Percentiles rank a stretch among this genome's conserved stretches.
phyloP scores from a whole-genome alignment of 2,797 vertebrate genomes.

The Tamandua tetradactyla region DNA sequence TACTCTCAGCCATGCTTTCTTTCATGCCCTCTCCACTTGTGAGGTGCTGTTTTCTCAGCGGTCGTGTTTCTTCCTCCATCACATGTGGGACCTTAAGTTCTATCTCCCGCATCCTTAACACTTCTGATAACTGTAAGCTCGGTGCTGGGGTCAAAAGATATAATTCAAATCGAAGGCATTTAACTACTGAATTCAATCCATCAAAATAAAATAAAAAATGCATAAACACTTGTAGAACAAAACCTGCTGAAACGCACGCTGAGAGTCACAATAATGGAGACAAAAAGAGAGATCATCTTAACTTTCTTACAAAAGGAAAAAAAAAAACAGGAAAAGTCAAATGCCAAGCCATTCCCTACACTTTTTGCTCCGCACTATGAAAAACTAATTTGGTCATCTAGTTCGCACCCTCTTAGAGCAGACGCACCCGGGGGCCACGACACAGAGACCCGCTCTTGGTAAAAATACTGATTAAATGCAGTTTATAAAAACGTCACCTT shows the following conservation, averaged over 20 bases:
- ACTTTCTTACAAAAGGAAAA: too few species aligned
- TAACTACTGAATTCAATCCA: background rate
- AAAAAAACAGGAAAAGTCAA: background rate
- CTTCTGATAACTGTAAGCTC: background rate
- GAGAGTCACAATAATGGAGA: constrained; percentile 16
- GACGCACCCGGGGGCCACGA: background rate
- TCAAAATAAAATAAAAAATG: background rate
- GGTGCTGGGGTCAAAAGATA: background rate
- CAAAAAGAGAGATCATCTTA: constrained; percentile 45
- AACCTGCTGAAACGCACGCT: background rate
- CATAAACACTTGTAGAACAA: background rate
- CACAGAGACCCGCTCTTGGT: background rate
- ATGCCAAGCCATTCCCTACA: background rate
- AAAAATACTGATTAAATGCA: background rate
- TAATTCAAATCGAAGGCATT: too few species aligned
- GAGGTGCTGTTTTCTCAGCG: background rate
- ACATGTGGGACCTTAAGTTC: too few species aligned
- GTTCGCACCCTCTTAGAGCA: too few species aligned
- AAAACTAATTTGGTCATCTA: background rate
- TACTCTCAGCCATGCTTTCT: background rate
- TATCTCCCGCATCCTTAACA: accelerated
- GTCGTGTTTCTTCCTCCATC: background rate
- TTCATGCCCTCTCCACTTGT: background rate
- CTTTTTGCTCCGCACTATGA: background rate
- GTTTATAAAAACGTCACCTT: background rate